Base-by-base conservation (phyloP, 2,113 vertebrate genomes). In the Neodontobutis hainanensis region DNA sequence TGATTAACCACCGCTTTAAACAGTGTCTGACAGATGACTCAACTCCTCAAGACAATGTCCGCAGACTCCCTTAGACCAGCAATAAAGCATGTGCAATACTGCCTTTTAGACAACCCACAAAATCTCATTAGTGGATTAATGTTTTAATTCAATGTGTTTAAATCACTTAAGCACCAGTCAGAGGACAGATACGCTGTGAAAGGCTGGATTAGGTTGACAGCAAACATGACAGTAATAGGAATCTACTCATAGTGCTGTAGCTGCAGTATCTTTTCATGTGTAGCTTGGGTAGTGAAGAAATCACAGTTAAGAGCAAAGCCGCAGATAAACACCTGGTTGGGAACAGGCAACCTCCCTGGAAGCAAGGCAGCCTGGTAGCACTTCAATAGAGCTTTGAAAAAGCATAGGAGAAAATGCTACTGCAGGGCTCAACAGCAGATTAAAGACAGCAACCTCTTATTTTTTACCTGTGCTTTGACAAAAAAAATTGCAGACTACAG, bases 401-500 rank as follows among this genome's bases (percentile, higher is more conserved):
- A 51, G 65, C 19, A 61, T 62, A 76, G 74, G 34, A 61, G 62
- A 70, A 49, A 61, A 64, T 59, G 64, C 56, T 51, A 63, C 82
- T 82, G 78, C 75, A 42, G 84, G 47, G 82, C 74, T 85, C 76
- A 65, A 59, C 61, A 73, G 66, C 12, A 85, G 87, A 90, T 90
- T 88, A 91, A 89, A 92, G 83, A 73, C 73, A 73, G 58, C 47
- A 68, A 15, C 55, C 51, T 71, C 52, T 64, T n/a, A n/a, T 88
- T 86, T 38, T 75, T 77, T 71, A 75, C 80, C 68, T 65, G 47
- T 59, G 78, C 81, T 86, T 82, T 90, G 90, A 90, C 85, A 85
- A 47, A 70, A 86, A n/a, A 75, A 84, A 91, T 89, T 88, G 82
- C 85, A 83, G 76, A 73, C 77, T 74, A 67, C 77, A 79, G 61